These are phyloP conservation scores for Zophobas morio DNA, from an alignment of 1,140 invertebrate species.

Conservation along the genomic window DNA sequence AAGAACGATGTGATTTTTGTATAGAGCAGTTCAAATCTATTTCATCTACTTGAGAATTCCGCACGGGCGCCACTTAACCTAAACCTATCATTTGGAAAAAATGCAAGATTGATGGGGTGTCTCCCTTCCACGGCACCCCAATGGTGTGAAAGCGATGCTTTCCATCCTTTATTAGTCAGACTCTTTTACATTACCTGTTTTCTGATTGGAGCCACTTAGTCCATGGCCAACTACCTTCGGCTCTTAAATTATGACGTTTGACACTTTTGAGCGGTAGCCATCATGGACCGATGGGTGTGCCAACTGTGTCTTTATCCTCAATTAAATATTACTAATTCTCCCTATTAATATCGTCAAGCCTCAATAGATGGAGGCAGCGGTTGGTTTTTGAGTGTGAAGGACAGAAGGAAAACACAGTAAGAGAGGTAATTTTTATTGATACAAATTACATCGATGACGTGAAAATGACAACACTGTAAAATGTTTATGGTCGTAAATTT, in stretches of 20 bases:
- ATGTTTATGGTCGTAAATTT: too few species aligned
- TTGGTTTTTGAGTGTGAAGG: slow-evolving; percentile 7
- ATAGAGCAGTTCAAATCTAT: too few species aligned
- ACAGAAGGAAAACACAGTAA: background rate
- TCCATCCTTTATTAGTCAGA: slow-evolving; percentile 12
- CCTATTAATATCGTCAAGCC: slow-evolving; percentile 7
- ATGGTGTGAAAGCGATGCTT: background rate
- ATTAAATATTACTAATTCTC: slow-evolving; percentile 21
- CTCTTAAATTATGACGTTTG: slow-evolving; percentile 49
- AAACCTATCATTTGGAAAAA: background rate
- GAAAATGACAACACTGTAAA: too few species aligned
- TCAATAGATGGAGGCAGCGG: slow-evolving; percentile 28
- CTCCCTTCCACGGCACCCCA: background rate
- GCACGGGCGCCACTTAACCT: too few species aligned
- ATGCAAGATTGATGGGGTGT: slow-evolving; percentile 12
- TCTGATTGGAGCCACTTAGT: slow-evolving; percentile 51
- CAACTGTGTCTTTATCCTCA: slow-evolving; percentile 14
- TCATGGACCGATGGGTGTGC: slow-evolving; percentile 44
- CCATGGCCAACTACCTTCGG: slow-evolving; percentile 49
- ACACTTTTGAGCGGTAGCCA: slow-evolving; percentile 53
- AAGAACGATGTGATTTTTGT: too few species aligned
- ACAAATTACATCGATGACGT: too few species aligned
- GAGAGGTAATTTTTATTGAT: background rate
- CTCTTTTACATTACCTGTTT: slow-evolving; percentile 23
- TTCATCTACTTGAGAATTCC: too few species aligned